A percentile compares a stretch with the other conserved stretches of the same genome.
Conservation (phyloP, 2,797 vertebrate species). For the Gallinago nigripennis region DNA sequence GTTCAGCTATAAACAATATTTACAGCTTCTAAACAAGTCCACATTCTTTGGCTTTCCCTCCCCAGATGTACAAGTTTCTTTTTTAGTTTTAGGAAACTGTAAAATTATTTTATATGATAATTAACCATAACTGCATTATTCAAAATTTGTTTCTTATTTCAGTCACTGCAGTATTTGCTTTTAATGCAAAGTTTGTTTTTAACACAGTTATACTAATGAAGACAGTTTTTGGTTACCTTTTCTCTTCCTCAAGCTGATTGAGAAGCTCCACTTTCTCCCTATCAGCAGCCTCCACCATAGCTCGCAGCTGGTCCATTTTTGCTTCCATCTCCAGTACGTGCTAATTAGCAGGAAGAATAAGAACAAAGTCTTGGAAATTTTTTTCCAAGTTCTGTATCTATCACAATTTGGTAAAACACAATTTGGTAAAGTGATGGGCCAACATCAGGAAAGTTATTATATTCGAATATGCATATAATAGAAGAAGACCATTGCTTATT, state of each 20-base stretch:
- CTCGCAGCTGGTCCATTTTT: conserved; percentile 96
- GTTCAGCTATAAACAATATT: neutral
- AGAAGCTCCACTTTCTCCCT: conserved; percentile 96
- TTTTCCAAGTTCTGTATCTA: neutral
- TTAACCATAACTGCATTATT: neutral
- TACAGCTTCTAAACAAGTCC: neutral
- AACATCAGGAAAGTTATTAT: neutral
- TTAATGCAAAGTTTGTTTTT: neutral
- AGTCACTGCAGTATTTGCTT: neutral
- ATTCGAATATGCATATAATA: neutral
- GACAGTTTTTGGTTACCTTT: conserved; percentile 79
- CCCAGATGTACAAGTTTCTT: neutral
- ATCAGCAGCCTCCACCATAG: conserved; percentile 95
- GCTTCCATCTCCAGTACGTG: conserved; percentile 90
- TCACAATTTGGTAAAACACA: neutral
- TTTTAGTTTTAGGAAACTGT: neutral
- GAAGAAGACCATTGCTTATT: neutral
- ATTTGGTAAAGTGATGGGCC: neutral
- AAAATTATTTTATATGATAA: neutral
- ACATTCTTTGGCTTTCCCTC: neutral
- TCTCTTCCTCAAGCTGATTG: conserved; percentile 97
- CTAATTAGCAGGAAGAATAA: conserved; percentile 64
- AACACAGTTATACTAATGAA: neutral
- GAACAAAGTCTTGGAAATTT: neutral
- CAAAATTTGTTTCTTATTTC: neutral